Conservation (phyloP, 2,113 vertebrate genomes). For the Phylloscopus trochiloides region DNA sequence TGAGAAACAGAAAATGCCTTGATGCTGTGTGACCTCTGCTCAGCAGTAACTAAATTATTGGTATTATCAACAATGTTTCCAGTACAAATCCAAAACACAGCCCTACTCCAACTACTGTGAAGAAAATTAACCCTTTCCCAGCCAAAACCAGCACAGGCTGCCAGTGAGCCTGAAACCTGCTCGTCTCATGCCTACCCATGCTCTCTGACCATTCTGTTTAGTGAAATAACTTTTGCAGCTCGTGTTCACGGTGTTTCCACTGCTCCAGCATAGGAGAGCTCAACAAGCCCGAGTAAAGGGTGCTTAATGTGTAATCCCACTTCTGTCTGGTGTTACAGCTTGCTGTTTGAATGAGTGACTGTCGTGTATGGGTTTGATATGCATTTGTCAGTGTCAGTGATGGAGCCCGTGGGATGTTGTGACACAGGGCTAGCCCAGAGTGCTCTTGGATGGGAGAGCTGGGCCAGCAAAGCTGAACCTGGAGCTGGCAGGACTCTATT, state of each 20-base stretch:
- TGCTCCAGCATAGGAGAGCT: not conserved
- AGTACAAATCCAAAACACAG: not conserved
- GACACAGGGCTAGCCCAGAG: not conserved
- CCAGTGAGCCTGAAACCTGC: not conserved
- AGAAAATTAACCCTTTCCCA: not conserved
- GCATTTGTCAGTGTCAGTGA: not conserved
- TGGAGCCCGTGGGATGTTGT: not conserved
- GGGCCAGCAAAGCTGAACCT: not conserved
- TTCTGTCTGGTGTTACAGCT: not conserved
- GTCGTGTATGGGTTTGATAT: not conserved
- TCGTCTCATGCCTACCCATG: not conserved
- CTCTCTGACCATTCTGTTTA: not conserved
- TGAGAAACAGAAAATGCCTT: not conserved
- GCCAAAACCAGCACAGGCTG: not conserved
- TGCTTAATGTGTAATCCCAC: not conserved
- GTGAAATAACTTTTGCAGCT: not conserved
- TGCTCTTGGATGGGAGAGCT: not conserved
- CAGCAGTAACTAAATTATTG: not conserved
- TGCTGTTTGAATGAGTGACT: not conserved
- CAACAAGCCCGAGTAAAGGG: not conserved
- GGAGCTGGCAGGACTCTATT: not conserved
- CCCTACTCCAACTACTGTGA: not conserved
- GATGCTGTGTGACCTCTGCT: not conserved
- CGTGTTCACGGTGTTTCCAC: not conserved
- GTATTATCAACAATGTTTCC: not conserved